Evolutionary conservation across 2,888 invertebrate genomes (phyloP).

Genomic region (Netelia virgata): DNA sequence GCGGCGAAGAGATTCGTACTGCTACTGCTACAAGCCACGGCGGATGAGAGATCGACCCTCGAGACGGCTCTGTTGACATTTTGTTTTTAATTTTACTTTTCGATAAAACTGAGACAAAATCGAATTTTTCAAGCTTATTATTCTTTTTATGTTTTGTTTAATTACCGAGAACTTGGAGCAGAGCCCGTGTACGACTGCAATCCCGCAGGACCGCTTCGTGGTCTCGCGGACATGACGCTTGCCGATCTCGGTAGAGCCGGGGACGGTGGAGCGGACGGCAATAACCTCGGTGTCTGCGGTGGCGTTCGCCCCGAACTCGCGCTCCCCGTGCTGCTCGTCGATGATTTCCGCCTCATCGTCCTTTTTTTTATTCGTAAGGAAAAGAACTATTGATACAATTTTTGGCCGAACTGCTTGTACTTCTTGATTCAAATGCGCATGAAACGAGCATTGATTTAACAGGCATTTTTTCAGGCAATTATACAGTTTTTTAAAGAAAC

Average conservation of each 20-base stretch:
- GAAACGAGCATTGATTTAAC: conserved; percentile 1
- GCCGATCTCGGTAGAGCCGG: conserved; percentile 85
- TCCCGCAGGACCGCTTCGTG: conserved; percentile 92
- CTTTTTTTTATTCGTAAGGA: conserved; percentile 71
- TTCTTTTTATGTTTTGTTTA: conserved; percentile 18
- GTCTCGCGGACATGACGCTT: conserved; percentile 85
- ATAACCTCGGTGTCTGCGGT: conserved; percentile 82
- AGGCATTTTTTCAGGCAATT: conserved; percentile 2
- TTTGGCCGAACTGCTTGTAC: conserved; percentile 48
- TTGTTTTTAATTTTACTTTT: neutral
- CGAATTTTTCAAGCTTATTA: neutral
- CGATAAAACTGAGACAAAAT: neutral
- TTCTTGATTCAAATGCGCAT: conserved; percentile 19
- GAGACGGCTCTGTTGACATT: conserved; percentile 86
- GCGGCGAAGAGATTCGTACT: conserved; percentile 86
- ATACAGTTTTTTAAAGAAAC: no score
- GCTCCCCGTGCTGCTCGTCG: conserved; percentile 82
- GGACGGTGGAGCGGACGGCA: conserved; percentile 83
- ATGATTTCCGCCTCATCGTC: conserved; percentile 82
- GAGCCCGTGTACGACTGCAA: conserved; percentile 91
- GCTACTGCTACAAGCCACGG: conserved; percentile 87
- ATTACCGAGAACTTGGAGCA: conserved; percentile 89
- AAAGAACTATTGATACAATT: conserved; percentile 65
- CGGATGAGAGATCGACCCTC: conserved; percentile 88
- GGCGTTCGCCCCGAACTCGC: conserved; percentile 85